phyloP scores from a whole-genome alignment of 2,113 vertebrate genomes.

The Ameiurus melas region DNA sequence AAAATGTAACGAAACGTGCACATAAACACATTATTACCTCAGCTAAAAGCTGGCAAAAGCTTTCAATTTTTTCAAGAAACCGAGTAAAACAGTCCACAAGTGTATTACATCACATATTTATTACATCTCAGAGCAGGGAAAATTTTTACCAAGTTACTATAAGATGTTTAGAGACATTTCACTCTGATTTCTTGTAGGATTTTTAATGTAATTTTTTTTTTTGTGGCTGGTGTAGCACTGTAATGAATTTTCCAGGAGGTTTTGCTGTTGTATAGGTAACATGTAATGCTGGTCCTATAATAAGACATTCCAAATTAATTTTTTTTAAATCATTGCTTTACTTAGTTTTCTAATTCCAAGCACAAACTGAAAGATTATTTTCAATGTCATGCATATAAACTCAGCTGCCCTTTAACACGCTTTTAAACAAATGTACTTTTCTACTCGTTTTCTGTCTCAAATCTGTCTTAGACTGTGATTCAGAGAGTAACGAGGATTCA shows the following conservation, averaged over 20 bases:
- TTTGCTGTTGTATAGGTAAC: not conserved
- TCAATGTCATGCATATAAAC: not conserved
- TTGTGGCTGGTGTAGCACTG: not conserved
- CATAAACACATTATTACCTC: conserved; percentile 6
- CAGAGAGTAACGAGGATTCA: conserved; percentile 4
- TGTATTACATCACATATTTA: not conserved
- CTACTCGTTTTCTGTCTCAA: not conserved
- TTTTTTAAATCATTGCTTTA: not conserved
- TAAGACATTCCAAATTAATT: not conserved
- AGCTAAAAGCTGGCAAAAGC: not conserved
- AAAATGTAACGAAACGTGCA: not conserved
- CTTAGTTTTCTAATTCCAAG: not conserved
- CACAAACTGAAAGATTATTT: not conserved
- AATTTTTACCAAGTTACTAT: not conserved
- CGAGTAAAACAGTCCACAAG: not conserved
- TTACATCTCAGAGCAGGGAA: not conserved
- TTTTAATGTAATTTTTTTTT: not conserved
- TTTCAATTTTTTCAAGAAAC: not conserved
- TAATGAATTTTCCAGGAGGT: not conserved
- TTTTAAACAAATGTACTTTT: conserved; percentile 3
- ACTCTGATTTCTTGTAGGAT: not conserved
- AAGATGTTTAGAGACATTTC: not conserved
- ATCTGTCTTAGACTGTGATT: conserved; percentile 20
- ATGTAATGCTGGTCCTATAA: not conserved
- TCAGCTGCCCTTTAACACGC: not conserved